Evolutionary conservation across 2,888 invertebrate genomes (phyloP), one percentile per base, ranked within the genome.

Genomic region (Drosophila nigricruria): DNA sequence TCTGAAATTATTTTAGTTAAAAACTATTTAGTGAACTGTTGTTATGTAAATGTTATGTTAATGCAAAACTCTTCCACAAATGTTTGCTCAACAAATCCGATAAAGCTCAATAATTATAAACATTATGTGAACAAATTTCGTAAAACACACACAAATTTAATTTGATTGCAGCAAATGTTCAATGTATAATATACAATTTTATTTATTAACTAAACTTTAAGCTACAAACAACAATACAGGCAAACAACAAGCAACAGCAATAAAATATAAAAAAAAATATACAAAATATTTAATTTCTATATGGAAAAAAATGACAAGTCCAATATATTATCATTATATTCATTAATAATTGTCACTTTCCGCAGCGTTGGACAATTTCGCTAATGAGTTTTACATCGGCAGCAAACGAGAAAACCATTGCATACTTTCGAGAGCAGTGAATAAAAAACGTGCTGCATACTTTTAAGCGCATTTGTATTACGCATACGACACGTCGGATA

Each of bases 321-420:
- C n/a, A 27, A 52, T 70, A 54, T 45, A 67, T 70, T 56, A 65
- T 65, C 42, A 62, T 70, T 53, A 62, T 52, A 47, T 49, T 58
- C 59, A 66, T 58, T 73, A 68, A 72, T 66, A 69, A 69, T 71
- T 66, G 69, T 61, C 73, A 69, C 45, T 73, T 79, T 60, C 67
- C 58, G 67, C 70, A 50, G 38, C 75, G 56, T 53, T 75, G 66
- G 68, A 64, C 80, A 77, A 75, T 86, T 88, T 82, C 57, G 64
- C 77, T 82, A 84, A 84, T 88, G 86, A 82, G 74, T 82, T 84
- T 86, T 47, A 52, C 70, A 56, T 38, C 38, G 58, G 56, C 47
- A 32, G 32, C n/a, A 14, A 54, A 14, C 8, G 12, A 14, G 57
- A 59, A 63, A 54, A 45, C n/a, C 42, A 61, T 50, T 71, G 80